Evolutionary conservation across 2,113 vertebrate species (phyloP).

Genomic region (Leucopsar rothschildi): DNA sequence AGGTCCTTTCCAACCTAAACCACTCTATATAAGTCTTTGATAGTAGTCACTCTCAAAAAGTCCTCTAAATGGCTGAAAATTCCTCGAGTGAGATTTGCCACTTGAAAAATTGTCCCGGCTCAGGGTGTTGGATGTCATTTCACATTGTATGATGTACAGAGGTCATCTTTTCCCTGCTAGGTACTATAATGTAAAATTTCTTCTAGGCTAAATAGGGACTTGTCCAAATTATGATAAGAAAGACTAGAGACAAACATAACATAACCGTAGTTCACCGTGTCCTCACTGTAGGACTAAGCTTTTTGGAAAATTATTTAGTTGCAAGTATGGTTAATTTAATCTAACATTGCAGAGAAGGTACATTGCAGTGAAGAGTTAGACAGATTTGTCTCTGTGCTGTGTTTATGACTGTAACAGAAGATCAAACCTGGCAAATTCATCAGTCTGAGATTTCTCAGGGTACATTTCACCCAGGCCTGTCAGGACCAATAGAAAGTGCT

Average conservation of each 20-base stretch:
- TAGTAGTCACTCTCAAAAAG: neutral
- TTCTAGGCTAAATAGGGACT: neutral
- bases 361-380: neutral
- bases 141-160: neutral
- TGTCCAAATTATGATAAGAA: neutral
- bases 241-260: neutral
- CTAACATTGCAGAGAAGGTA: fast-evolving
- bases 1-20: neutral
- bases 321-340: neutral
- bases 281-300: neutral
- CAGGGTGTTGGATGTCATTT: neutral
- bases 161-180: neutral
- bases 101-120: neutral
- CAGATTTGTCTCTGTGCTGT: neutral
- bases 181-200: neutral
- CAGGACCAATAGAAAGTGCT: neutral
- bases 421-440: neutral
- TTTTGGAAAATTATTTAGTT: neutral
- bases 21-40: neutral
- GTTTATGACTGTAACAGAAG: neutral
- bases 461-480: neutral
- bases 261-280: neutral
- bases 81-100: neutral
- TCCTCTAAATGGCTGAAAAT: neutral
- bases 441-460: neutral